Base-by-base conservation (phyloP, 2,797 vertebrate genomes). In the Menidia menidia region DNA sequence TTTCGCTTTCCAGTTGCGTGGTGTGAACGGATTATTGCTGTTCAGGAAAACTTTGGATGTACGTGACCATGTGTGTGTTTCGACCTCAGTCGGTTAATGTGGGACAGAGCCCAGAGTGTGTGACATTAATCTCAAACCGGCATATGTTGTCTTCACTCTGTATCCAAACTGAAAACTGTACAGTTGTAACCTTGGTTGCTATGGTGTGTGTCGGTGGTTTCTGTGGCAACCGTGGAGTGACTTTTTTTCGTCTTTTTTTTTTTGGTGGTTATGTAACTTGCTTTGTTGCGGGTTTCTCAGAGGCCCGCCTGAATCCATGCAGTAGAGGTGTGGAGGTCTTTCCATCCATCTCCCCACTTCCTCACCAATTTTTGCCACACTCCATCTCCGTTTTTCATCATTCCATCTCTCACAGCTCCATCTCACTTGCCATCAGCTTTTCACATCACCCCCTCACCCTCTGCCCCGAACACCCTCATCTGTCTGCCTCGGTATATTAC, bases 141-240 rank as follows among this genome's bases (percentile, higher is more conserved):
- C 6, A 7, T 42, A 54, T 44, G 51, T 65, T 61, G 54, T 72
- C 51, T 47, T 13, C 43, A 74, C 71, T 77, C 31, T 42, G 51
- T 19, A 54, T 47, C 66, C 41, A 61, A 32, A 81, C 25, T 32
- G 61, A 64, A 65, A 67, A 73, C 64, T 75, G 66, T 80, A 60
- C 44, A 79, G 71, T 72, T 73, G 76, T 84, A 88, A 81, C 85
- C 85, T 87, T 83, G 85, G 87, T 88, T 88, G 78, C 82, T 75
- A 84, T 80, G 77, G 80, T 76, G 78, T 86, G 71, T 77, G 75
- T 83, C 77, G 47, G 66, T 73, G 64, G 88, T 90, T 71, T 56
- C 91, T 75, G 85, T 89, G 80, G 85, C 66, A 88, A 88, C 88
- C 77, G 78, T 19, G 30, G 77, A 77, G 76, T 68, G 80, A 83